Base-by-base conservation (phyloP, 2,797 vertebrate species). In the Vireo griseus region DNA sequence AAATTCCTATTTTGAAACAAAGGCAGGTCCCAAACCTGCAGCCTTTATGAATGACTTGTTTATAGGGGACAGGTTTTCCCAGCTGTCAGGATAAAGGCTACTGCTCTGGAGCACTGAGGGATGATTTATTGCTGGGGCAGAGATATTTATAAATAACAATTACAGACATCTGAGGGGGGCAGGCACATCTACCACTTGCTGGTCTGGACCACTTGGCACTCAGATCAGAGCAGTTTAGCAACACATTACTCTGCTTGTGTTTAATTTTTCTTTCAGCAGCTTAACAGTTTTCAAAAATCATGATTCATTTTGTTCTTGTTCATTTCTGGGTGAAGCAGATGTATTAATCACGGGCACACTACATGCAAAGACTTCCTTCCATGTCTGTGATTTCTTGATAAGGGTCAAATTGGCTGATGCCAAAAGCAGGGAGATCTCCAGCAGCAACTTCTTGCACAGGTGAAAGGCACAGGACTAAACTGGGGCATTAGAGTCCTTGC, bases 101-200 rank as follows among this genome's bases (percentile, higher is more conserved):
- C 95, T 97, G 89, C 96, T 78, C 90, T 69, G 92, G 88, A 95
- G 71, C 39, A 79, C 92, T 75, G n/a, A 78, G 77, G 67, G 45
- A 80, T 88, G 75, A 91, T 96, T 90, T 90, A 88, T 88, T 96
- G 48, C 50, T 88, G 35, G 24, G n/a, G 28, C 28, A 76, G 24
- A 22, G 61, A 54, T 66, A 78, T 69, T 77, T 59, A 20, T 66
- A 83, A 85, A 50, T 65, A 94, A 83, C 54, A 83, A 72, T 71
- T 35, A 58, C 91, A 88, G 66, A 87, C 45, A 91, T 57, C 48
- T 3, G 8, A 35, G 51, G 66, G 20, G 17, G 9, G 33, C 50
- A 44, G 25, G 40, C 5, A 18, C 51, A 92, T 54, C 69, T 31
- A 31, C 20, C 29, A 51, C 52, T 80, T 63, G 77, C 26, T 9